Evolutionary conservation across 2,113 vertebrate species (phyloP).

Genomic region (Atrichornis clamosus): DNA sequence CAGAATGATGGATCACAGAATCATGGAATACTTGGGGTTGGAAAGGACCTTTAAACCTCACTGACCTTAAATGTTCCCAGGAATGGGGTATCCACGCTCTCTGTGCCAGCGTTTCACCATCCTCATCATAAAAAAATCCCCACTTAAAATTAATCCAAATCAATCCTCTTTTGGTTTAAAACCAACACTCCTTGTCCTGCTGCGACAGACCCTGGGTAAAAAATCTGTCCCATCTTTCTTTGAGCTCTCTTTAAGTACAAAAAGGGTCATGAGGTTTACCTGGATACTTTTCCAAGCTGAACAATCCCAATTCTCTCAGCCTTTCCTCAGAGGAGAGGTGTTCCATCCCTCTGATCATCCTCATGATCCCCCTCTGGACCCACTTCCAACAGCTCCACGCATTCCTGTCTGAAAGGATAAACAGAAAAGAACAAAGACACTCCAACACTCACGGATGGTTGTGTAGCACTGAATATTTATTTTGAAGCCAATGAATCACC

Average conservation of each 20-base stretch:
- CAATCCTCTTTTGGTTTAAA: not conserved
- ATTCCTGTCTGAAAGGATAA: not conserved
- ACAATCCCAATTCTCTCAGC: not conserved
- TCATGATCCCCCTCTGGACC: not conserved
- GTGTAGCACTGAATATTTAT: not conserved
- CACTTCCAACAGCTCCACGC: not conserved
- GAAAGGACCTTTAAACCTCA: not conserved
- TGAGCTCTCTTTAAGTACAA: too few relatives aligned
- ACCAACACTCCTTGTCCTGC: not conserved
- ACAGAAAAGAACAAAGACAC: not conserved
- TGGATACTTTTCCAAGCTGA: not conserved
- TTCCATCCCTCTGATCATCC: not conserved
- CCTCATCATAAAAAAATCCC: too few relatives aligned
- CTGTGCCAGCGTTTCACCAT: not conserved
- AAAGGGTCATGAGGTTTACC: not conserved
- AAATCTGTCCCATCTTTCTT: not conserved
- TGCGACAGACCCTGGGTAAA: not conserved
- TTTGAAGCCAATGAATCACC: not conserved
- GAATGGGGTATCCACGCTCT: too few relatives aligned
- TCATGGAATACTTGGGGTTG: not conserved
- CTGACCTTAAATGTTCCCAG: not conserved
- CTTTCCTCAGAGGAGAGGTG: fast-evolving
- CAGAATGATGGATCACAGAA: too few relatives aligned
- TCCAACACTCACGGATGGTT: not conserved
- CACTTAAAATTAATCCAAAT: not conserved